Base-by-base conservation (phyloP, 2,888 invertebrate species). In the Chelonus formosanus region DNA sequence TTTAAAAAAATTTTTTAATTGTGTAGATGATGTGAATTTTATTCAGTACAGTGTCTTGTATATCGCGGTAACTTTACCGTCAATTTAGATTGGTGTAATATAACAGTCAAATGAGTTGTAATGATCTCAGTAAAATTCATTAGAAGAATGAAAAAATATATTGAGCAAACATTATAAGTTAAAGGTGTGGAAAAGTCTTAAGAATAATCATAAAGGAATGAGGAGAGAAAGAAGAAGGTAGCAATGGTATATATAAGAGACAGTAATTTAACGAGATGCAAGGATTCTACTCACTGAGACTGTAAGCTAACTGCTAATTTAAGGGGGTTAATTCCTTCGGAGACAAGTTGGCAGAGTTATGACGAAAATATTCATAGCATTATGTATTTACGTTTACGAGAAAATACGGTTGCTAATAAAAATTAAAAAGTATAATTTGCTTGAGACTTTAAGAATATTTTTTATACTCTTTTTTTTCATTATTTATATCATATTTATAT, bases 271-370 rank as follows among this genome's bases (percentile, higher is more conserved):
- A 76, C 76, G 77, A 79, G 80, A 78, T 76, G 80, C 78, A 75
- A 76, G 78, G 82, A 83, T 80, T 82, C 82, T 80, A 79, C 80
- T 77, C 79, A 78, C 59, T 32, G 78, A 81, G 78, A 74, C 78
- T 75, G 78, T 78, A 80, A 69, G 83, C 82, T 83, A 83, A 82
- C 84, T 82, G 83, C 83, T 84, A 84, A 84, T 84, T 84, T 84
- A 84, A 83, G 84, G 84, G 84, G 84, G 84, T 84, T 84, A 84
- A 84, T 84, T 84, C 84, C 84, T 84, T 84, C 77, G 82, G 80
- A 83, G 84, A 84, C 84, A 84, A 84, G 83, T 84, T 84, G 83
- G 82, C 81, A 84, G 82, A 84, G 82, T 84, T 84, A 84, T 80
- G 82, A 80, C 78, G 80, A 81, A 84, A 84, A 84, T 84, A 84